Conservation (phyloP, 2,888 invertebrate genomes). For the Caenorhabditis sulstoni region DNA sequence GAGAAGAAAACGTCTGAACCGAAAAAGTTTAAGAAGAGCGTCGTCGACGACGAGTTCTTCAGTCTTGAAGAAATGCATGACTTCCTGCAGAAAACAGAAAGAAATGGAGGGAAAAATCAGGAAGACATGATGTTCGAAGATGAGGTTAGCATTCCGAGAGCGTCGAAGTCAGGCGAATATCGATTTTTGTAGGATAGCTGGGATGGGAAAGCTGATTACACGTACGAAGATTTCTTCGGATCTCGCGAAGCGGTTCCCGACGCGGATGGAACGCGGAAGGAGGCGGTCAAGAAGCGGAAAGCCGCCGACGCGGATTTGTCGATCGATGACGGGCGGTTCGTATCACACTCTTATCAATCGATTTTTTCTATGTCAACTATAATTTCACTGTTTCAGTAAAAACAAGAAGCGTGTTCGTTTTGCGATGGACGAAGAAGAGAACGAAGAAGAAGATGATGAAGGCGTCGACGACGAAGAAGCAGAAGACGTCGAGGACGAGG, state of each 20-base stretch:
- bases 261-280: slow-evolving; percentile 17
- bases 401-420: slow-evolving; percentile 63
- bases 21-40: slow-evolving; percentile 60
- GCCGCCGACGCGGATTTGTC: slow-evolving; percentile 35
- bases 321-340: slow-evolving; percentile 32
- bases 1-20: slow-evolving; percentile 5
- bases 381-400: slow-evolving; percentile 17
- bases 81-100: slow-evolving; percentile 61
- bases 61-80: slow-evolving; percentile 69
- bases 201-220: slow-evolving; percentile 64
- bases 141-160: slow-evolving; percentile 23
- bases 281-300: slow-evolving; percentile 52
- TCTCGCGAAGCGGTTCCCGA: slow-evolving; percentile 49
- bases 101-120: slow-evolving; percentile 41
- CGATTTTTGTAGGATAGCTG: slow-evolving; percentile 55
- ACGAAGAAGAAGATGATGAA: slow-evolving; percentile 44
- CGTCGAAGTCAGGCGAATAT: too few species aligned
- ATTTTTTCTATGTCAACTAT: slow-evolving; percentile 2
- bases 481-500: slow-evolving; percentile 55
- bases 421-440: slow-evolving; percentile 57
- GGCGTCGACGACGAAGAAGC: slow-evolving; percentile 45
- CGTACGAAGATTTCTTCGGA: slow-evolving; percentile 71
- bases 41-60: slow-evolving; percentile 70
- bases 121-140: slow-evolving; percentile 60
- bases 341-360: slow-evolving; percentile 10